Evolutionary conservation across 2,888 invertebrate species (phyloP).

Genomic region (Ctena decussata): DNA sequence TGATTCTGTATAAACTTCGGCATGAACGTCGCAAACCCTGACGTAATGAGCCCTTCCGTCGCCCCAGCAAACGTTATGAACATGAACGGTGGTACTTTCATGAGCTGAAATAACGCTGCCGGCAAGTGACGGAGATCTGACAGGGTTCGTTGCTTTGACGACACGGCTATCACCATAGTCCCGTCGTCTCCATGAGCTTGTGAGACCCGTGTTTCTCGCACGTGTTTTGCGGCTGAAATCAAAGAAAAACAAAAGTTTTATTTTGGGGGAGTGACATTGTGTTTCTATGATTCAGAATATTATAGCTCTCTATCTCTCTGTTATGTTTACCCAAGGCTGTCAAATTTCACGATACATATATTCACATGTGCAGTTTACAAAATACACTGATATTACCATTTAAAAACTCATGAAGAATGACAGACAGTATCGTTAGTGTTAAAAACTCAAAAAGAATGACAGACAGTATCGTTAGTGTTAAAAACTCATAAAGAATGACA

Average conservation of each 20-base stretch:
- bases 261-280: no score
- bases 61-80: constrained; percentile 90
- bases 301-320: no score
- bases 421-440: no score
- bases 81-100: constrained; percentile 87
- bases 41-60: constrained; percentile 86
- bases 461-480: no score
- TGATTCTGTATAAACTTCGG: constrained; percentile 93
- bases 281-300: no score
- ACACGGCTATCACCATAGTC: constrained; percentile 29
- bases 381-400: no score
- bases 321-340: no score
- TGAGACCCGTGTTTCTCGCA: constrained; percentile 71
- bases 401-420: no score
- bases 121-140: constrained; percentile 62
- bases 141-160: constrained; percentile 31
- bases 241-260: neutral
- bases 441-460: no score
- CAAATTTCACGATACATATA: no score
- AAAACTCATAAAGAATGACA: no score
- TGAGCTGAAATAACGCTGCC: constrained; percentile 55
- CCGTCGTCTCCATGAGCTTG: constrained; percentile 76
- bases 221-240: constrained; percentile 72
- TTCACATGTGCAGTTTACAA: no score
- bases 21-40: constrained; percentile 91